Conservation (phyloP, 2,113 vertebrate species). For the Corythornis cristatus region DNA sequence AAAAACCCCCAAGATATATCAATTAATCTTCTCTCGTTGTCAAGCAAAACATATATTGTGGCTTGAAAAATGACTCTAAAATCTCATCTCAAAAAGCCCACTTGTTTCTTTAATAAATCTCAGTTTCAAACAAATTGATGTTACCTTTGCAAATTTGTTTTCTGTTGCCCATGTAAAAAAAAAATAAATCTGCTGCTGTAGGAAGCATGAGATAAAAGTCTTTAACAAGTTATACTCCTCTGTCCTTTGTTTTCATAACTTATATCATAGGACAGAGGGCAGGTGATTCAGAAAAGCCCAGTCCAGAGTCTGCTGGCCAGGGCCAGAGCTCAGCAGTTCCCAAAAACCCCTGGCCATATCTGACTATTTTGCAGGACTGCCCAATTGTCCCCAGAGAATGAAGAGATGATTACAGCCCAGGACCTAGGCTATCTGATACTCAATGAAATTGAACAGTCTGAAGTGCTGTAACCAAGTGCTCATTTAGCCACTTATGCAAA, state of each 20-base stretch:
- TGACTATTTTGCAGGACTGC: background rate
- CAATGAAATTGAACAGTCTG: background rate
- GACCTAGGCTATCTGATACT: background rate
- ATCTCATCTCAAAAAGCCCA: background rate
- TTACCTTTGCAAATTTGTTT: background rate
- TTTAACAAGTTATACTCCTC: background rate
- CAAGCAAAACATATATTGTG: background rate
- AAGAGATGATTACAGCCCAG: background rate
- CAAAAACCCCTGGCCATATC: background rate
- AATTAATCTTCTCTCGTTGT: background rate
- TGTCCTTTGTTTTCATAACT: background rate
- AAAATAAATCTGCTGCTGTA: background rate
- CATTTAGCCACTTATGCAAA: background rate
- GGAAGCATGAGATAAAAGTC: accelerated
- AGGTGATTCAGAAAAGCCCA: background rate
- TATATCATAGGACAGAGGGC: background rate
- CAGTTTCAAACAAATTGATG: background rate
- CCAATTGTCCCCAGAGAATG: background rate
- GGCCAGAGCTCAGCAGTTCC: background rate
- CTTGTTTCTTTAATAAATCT: background rate
- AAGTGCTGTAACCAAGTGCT: background rate
- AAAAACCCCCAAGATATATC: accelerated
- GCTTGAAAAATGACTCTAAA: background rate
- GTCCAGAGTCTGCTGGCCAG: background rate
- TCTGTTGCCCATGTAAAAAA: background rate